Percentiles rank a stretch among this genome's conserved stretches.
phyloP scores from a whole-genome alignment of 2,113 vertebrate genomes.

The Jacana jacana region DNA sequence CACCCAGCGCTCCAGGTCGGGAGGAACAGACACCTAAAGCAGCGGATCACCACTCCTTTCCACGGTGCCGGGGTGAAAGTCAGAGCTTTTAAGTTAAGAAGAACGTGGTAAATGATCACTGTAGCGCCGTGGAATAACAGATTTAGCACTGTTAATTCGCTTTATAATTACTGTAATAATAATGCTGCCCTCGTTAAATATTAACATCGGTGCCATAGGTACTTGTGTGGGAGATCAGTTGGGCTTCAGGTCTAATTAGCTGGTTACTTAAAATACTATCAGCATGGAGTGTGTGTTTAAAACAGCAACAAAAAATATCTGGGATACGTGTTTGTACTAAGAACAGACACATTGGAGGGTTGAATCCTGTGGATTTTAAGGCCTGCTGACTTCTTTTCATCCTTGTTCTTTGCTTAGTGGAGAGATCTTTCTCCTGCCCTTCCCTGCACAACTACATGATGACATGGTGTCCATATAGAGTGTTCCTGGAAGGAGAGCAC shows the following conservation, averaged over 20 bases:
- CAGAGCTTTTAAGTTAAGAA: background rate
- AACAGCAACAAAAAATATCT: background rate
- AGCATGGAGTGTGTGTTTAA: background rate
- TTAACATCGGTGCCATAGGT: background rate
- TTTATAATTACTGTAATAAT: background rate
- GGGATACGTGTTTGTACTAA: rapidly evolving
- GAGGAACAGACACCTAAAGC: background rate
- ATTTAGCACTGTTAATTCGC: background rate
- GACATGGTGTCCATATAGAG: background rate
- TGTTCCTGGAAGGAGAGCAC: background rate
- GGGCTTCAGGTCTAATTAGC: background rate
- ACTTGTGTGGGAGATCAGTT: background rate
- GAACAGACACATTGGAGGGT: background rate
- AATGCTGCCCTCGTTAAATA: background rate
- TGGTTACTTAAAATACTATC: background rate
- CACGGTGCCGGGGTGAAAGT: background rate
- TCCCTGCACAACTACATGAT: rapidly evolving
- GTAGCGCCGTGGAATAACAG: background rate
- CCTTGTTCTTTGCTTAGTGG: background rate
- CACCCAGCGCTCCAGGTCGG: background rate
- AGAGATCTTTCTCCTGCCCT: background rate
- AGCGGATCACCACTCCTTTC: background rate
- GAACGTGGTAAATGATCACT: background rate
- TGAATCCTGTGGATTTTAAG: background rate
- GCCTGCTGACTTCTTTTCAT: background rate